A percentile compares a stretch with the other conserved stretches of the same genome.
phyloP scores from a whole-genome alignment of 2,888 invertebrate genomes.

The Diadegma fenestrale region DNA sequence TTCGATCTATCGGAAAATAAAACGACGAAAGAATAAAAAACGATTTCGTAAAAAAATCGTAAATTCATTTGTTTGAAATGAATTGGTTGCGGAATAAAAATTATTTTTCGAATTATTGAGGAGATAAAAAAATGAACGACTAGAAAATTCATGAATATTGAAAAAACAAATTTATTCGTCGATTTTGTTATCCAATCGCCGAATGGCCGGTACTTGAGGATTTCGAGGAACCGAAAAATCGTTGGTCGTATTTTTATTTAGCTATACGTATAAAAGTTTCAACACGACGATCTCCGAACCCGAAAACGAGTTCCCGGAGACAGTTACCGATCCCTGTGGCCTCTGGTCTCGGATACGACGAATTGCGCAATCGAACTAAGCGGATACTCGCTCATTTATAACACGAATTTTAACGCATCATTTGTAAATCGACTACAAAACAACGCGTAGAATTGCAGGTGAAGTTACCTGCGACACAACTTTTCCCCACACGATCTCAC shows the following conservation, averaged over 20 bases:
- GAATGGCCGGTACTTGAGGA: slow-evolving; percentile 7
- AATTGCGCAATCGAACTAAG: slow-evolving; percentile 30
- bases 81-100: too few species aligned
- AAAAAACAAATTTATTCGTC: background rate
- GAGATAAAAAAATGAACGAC: background rate
- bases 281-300: slow-evolving; percentile 44
- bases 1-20: background rate
- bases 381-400: slow-evolving; percentile 19
- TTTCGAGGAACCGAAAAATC: slow-evolving; percentile 37
- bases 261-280: slow-evolving; percentile 37
- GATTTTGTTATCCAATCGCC: slow-evolving; percentile 29
- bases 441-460: slow-evolving; percentile 5
- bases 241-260: slow-evolving; percentile 40
- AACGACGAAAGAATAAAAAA: background rate
- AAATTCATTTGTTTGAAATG: background rate
- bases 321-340: slow-evolving; percentile 26
- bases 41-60: background rate
- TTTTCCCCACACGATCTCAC: slow-evolving; percentile 18
- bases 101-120: background rate
- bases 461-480: slow-evolving; percentile 42
- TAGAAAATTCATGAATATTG: background rate
- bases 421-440: background rate
- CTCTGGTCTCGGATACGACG: slow-evolving; percentile 33
- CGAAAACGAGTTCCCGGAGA: slow-evolving; percentile 54
- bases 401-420: background rate